Base-by-base conservation (phyloP, 2,797 vertebrate species). In the Alfaro cultratus region DNA sequence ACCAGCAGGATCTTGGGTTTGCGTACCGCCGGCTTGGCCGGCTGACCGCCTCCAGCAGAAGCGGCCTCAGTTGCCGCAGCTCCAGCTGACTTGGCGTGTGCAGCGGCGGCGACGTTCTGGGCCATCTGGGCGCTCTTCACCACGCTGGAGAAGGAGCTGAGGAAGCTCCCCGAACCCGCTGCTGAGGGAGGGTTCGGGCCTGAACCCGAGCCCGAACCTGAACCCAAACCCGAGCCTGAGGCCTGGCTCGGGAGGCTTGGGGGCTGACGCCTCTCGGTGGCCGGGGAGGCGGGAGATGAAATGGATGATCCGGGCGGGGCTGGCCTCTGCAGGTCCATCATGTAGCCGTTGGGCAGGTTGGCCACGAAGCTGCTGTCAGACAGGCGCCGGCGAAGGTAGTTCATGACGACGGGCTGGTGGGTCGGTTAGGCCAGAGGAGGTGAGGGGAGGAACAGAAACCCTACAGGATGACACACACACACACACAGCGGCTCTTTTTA, bases 341-440 rank as follows among this genome's bases (percentile, higher is more conserved):
- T 99, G 94, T 98, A 99, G 91, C 98, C 98, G 0, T 98, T 99
- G 77, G 98, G 98, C 73, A 99, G 95, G 91, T 99, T 99, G 75
- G 98, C 97, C 88, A 99, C 97, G 0, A 99, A 99, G 91, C 98
- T 99, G 85, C 98, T 99, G 94, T 99, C 98, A 0, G 98, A 99
- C 34, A 99, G 96, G 78, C 98, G 97, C 21, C 98, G 95, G 70
- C 98, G 96, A 89, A 99, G 97, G 95, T 99, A 99, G 96, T 99
- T 99, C 98, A 99, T 99, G 82, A 88, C 87, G 92, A 86, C 1
- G 43, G 81, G 0, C 60, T 73, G 92, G 89, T 91, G 85, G 81
- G 87, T 86, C 82, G 23, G 81, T 92, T 88, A 92, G 83, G 90
- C 83, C 86, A 86, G 85, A 83, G 80, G 77, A 74, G 77, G 81